Conservation (phyloP, 2,797 vertebrate species). For the Microhierax caerulescens region DNA sequence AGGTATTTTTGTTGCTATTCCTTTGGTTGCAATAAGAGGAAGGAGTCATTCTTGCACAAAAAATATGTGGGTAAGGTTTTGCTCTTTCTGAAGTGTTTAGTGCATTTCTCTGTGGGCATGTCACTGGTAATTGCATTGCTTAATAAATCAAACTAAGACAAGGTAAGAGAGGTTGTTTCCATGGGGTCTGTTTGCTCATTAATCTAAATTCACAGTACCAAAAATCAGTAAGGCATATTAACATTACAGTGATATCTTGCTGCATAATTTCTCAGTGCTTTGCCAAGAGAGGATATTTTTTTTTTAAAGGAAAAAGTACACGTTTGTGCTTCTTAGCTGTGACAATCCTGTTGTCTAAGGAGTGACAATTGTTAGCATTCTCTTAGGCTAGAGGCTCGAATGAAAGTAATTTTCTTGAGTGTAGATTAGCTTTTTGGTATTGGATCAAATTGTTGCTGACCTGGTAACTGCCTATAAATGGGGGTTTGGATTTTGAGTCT, state of each 20-base stretch:
- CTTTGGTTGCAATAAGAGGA: not conserved
- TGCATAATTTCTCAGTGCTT: not conserved
- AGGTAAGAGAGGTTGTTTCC: slow-evolving; percentile 48
- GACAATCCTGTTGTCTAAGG: not conserved
- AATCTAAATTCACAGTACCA: slow-evolving; percentile 22
- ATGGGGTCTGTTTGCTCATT: slow-evolving; percentile 28
- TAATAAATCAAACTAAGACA: slow-evolving; percentile 64
- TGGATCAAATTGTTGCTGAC: not conserved
- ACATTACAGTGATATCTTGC: not conserved
- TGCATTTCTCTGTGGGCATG: slow-evolving; percentile 43
- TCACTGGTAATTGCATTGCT: slow-evolving; percentile 60
- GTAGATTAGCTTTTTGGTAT: not conserved
- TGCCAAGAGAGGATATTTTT: not conserved
- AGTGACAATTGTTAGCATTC: not conserved
- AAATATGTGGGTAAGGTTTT: not conserved
- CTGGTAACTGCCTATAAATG: not conserved
- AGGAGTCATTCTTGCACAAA: not conserved
- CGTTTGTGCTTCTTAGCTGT: not conserved
- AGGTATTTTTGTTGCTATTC: not conserved
- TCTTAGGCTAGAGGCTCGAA: not conserved
- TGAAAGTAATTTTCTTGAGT: not conserved
- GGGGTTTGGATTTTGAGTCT: not conserved
- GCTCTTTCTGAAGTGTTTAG: slow-evolving; percentile 22
- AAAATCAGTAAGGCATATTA: slow-evolving; percentile 1
- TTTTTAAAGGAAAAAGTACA: not conserved